A percentile compares a stretch with the other conserved stretches of the same genome.
Evolutionary conservation across 2,797 vertebrate species (phyloP).

Genomic region (Agapornis canus): DNA sequence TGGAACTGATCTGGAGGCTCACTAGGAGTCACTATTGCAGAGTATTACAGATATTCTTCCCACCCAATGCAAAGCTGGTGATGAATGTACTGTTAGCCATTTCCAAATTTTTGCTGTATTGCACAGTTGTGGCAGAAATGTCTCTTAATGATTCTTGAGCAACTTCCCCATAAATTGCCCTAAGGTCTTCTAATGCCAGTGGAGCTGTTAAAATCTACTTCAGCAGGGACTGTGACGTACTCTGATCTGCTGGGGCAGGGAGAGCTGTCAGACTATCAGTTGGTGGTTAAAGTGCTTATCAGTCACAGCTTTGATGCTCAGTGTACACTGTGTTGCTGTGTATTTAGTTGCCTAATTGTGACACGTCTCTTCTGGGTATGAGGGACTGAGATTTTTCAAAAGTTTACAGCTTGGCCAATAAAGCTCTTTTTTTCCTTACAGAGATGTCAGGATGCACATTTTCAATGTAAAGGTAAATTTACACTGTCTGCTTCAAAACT

Average conservation of each 20-base stretch:
- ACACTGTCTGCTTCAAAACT: neutral
- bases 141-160: neutral
- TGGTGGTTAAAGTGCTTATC: neutral
- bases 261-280: neutral
- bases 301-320: neutral
- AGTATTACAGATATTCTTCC: neutral
- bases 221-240: neutral
- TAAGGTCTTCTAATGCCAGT: neutral
- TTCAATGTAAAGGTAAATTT: neutral
- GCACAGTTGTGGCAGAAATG: neutral
- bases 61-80: neutral
- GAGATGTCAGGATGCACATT: neutral
- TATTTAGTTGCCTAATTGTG: neutral
- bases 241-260: neutral
- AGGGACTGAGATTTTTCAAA: neutral
- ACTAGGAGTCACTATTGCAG: neutral
- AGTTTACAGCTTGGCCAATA: neutral
- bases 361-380: neutral
- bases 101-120: neutral
- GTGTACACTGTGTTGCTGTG: neutral
- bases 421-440: neutral
- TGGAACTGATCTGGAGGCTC: neutral
- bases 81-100: neutral
- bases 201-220: slow-evolving; percentile 7
- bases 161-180: neutral